These are phyloP conservation scores for Uropetala carovei DNA, from an alignment of 2,888 invertebrate genomes.

Conservation along the genomic window DNA sequence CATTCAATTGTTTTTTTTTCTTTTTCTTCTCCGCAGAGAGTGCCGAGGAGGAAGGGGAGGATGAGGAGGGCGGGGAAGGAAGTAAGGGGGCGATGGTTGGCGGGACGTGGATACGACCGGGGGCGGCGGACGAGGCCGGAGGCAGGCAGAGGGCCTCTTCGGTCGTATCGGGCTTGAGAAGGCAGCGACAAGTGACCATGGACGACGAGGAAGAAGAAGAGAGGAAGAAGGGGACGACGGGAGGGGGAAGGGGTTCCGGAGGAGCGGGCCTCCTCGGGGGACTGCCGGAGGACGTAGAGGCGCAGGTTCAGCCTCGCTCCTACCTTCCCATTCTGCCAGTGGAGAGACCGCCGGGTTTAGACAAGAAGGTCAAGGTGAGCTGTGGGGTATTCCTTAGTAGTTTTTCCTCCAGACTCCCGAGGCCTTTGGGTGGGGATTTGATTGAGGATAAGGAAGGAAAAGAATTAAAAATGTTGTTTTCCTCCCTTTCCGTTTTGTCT, in stretches of 20 bases:
- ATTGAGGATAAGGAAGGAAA: no score
- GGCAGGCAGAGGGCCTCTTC: conserved; percentile 50
- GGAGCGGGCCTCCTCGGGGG: conserved; percentile 74
- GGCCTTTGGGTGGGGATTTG: no score
- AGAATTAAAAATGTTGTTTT: no score
- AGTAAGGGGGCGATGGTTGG: conserved; percentile 75
- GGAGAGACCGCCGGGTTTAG: conserved; percentile 81
- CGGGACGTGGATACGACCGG: conserved; percentile 70
- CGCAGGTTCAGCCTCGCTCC: conserved; percentile 66
- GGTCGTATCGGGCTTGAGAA: conserved; percentile 23
- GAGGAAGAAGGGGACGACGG: not conserved
- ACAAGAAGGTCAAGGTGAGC: conserved; percentile 87
- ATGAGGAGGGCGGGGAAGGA: conserved; percentile 71
- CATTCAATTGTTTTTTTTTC: conserved; percentile 14
- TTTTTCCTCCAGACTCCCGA: no score
- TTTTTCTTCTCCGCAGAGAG: conserved; percentile 76
- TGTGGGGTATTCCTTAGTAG: no score
- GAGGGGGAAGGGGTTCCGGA: conserved; percentile 73
- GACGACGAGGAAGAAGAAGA: conserved; percentile 61
- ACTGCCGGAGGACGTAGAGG: conserved; percentile 68
- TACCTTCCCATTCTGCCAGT: conserved; percentile 73
- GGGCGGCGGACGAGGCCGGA: conserved; percentile 49
- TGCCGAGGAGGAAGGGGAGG: conserved; percentile 79
- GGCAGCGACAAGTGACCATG: conserved; percentile 49
- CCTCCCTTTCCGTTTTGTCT: no score